These are phyloP conservation scores for Harlomillsia oculata DNA, from an alignment of 1,140 invertebrate genomes.

Conservation along the genomic window DNA sequence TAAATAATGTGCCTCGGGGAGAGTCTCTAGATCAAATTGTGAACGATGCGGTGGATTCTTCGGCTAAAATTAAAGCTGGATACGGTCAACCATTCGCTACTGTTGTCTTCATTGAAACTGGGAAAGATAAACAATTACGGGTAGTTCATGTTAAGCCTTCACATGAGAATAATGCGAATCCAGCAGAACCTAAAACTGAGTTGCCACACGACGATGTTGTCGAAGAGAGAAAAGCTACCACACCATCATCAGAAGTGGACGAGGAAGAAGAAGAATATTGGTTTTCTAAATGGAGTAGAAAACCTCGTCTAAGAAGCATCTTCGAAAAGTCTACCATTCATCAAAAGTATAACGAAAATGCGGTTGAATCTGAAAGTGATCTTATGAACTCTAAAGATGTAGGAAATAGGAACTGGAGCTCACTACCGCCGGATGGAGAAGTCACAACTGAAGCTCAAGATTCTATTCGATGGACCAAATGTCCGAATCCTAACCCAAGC, in stretches of 20 bases:
- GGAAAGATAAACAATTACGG: constrained; percentile 23
- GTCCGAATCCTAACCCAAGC: not conserved
- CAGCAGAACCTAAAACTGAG: not conserved
- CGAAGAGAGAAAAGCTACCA: not conserved
- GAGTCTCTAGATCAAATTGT: not conserved
- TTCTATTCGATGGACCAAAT: not conserved
- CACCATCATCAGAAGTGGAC: not conserved
- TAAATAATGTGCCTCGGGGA: not conserved
- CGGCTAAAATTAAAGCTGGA: not conserved
- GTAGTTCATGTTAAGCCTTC: constrained; percentile 25
- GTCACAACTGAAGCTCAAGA: constrained; percentile 2
- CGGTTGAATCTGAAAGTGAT: not conserved
- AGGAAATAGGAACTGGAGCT: not conserved
- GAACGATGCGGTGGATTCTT: not conserved
- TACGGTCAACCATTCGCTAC: constrained; percentile 11
- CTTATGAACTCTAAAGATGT: not conserved
- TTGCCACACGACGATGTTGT: not conserved
- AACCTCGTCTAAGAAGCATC: constrained; percentile 26
- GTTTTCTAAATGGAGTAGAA: constrained; percentile 33
- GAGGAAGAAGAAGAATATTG: constrained; percentile 34
- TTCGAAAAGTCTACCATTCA: constrained; percentile 20
- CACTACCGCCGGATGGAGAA: not conserved
- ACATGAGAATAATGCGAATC: not conserved
- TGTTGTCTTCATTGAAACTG: constrained; percentile 27
- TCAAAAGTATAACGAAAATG: not conserved